phyloP scores from a whole-genome alignment of 35 echinoderm and acorn worm genomes.

The Apostichopus japonicus region DNA sequence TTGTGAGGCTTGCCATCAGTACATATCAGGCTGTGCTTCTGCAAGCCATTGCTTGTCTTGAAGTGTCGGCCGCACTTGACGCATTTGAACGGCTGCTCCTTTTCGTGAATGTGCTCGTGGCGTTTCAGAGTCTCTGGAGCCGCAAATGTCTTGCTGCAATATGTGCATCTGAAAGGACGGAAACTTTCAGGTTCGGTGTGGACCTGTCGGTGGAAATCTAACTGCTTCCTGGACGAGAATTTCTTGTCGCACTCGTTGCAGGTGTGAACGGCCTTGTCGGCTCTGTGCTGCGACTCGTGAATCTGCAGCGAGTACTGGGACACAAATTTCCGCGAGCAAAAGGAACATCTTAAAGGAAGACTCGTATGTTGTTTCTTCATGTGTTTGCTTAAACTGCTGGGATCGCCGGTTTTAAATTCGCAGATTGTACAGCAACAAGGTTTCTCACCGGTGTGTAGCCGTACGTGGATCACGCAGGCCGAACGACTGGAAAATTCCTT shows the following conservation, averaged over 20 bases:
- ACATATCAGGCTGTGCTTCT: constrained; percentile 18
- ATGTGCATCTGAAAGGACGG: constrained; percentile 33
- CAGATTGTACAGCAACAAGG: neutral
- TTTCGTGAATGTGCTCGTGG: constrained; percentile 46
- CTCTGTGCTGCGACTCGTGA: constrained; percentile 1
- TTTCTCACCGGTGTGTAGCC: constrained; percentile 40
- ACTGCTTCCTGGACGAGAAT: neutral
- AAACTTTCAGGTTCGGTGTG: neutral
- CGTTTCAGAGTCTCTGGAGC: constrained; percentile 4
- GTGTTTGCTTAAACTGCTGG: constrained; percentile 4
- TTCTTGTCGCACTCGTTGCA: constrained; percentile 33
- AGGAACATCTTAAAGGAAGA: neutral
- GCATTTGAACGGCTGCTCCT: constrained; percentile 40
- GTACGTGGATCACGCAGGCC: neutral
- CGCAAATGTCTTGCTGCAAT: constrained; percentile 30
- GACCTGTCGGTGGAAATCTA: constrained; percentile 3
- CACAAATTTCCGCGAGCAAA: neutral
- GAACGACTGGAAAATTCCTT: constrained; percentile 11
- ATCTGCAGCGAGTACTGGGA: constrained; percentile 2
- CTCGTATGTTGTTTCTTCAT: neutral
- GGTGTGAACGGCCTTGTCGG: neutral
- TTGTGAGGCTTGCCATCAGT: constrained; percentile 40
- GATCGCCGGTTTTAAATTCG: constrained; percentile 16
- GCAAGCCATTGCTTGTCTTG: constrained; percentile 11
- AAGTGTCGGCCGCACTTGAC: constrained; percentile 12